Evolutionary conservation across 2,797 vertebrate genomes (phyloP), one percentile per base, ranked within the genome.

Genomic region (Paguma larvata): DNA sequence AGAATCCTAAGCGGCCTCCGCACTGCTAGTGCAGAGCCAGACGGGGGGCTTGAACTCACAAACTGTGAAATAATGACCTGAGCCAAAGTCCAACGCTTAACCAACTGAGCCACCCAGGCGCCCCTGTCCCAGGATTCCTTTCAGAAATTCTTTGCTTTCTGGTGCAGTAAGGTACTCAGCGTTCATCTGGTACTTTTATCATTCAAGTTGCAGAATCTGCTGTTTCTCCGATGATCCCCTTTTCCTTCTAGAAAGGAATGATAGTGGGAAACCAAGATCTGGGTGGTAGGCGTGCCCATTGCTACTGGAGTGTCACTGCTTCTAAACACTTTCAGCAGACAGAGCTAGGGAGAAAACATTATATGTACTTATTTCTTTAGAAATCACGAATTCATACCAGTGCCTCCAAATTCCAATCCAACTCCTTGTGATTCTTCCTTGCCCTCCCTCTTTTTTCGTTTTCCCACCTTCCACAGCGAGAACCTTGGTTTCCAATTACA

Each of bases 241-340:
- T 87, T 65, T 85, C 48, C 51, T 79, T 95, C n/a, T 56, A 79
- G 13, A 5, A 92, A 91, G 41, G 23, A 93, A 82, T 70, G 15
- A 19, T 34, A 89, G 65, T 80, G 23, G 83, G 53, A 92, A 73
- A 46, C 12, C 25, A 86, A 56, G 15, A 67, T 75, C 82, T 67
- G 23, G 3, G 16, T 87, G 73, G n/a, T 86, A 18, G 1, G 0
- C 44, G 18, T 63, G 15, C 32, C 86, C 32, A 19, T 34, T 73
- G 51, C 44, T 67, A 59, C 14, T 67, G 32, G 1, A 1, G 15
- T 77, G 14, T 30, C 27, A 62, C 9, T 89, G 63, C n/a, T 78
- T 83, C 62, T 63, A 32, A 41, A 25, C 41, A 30, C 32, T 83
- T 83, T 78, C 12, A 46, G 25, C 18, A 73, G 89, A n/a, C 23